phyloP scores from a whole-genome alignment of 2,888 invertebrate genomes.

The Blastobasis lacticolella region DNA sequence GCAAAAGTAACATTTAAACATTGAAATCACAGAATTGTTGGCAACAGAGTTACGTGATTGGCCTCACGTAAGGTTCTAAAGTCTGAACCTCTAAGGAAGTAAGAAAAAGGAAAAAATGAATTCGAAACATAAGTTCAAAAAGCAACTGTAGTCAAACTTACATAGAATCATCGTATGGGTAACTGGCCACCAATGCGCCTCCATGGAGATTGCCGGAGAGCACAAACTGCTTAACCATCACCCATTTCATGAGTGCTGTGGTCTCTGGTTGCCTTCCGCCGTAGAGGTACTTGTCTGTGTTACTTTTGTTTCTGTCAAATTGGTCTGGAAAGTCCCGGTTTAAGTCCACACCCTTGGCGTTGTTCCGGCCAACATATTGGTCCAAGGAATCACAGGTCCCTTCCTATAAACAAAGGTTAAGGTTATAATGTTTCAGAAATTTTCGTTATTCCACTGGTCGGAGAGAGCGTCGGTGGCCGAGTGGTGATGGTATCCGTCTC shows the following conservation, averaged over 20 bases:
- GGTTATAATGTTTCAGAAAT: too few relatives aligned
- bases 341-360: slow-evolving; percentile 86
- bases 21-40: too few relatives aligned
- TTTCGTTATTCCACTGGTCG: too few relatives aligned
- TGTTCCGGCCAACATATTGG: slow-evolving; percentile 82
- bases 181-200: slow-evolving; percentile 98
- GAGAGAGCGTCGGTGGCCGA: too few relatives aligned
- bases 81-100: too few relatives aligned
- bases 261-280: slow-evolving; percentile 89
- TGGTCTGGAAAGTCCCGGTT: slow-evolving; percentile 97
- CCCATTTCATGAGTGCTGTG: slow-evolving; percentile 90
- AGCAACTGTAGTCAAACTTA: slow-evolving; percentile 36
- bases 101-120: too few relatives aligned
- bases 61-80: too few relatives aligned
- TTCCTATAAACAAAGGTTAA: slow-evolving; percentile 71
- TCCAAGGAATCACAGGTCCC: slow-evolving; percentile 83
- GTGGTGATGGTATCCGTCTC: too few relatives aligned
- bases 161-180: slow-evolving; percentile 94
- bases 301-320: slow-evolving; percentile 70
- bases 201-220: slow-evolving; percentile 96
- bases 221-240: slow-evolving; percentile 89
- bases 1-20: too few relatives aligned
- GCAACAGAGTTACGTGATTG: too few relatives aligned
- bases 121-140: too few relatives aligned
- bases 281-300: slow-evolving; percentile 63